Conservation (phyloP, 2,113 vertebrate species). For the Labrus mixtus region DNA sequence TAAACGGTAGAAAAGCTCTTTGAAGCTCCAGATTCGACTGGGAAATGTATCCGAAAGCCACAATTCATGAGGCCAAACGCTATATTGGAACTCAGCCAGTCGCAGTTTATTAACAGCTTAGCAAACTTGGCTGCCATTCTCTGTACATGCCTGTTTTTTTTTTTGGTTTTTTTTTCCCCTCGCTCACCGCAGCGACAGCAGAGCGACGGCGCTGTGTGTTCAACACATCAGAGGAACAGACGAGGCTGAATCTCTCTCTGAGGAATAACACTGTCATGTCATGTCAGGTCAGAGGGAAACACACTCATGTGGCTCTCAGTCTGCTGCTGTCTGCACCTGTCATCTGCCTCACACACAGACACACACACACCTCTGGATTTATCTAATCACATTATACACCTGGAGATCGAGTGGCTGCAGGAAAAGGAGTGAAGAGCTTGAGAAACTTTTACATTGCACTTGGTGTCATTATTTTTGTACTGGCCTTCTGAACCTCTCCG, state of each 20-base stretch:
- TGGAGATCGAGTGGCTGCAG: not conserved
- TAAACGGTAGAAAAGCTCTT: not conserved
- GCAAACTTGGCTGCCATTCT: slow-evolving; percentile 36
- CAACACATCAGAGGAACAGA: slow-evolving; percentile 16
- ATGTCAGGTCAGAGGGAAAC: slow-evolving; percentile 24
- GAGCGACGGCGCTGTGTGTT: slow-evolving; percentile 2
- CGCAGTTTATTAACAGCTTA: slow-evolving; percentile 33
- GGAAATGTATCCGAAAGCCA: not conserved
- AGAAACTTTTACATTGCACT: not conserved
- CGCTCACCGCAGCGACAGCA: slow-evolving; percentile 41
- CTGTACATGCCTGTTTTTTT: slow-evolving; percentile 10
- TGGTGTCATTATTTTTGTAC: not conserved
- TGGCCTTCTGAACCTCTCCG: not conserved
- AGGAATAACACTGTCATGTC: slow-evolving; percentile 16
- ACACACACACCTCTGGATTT: not conserved
- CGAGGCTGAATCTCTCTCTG: not conserved
- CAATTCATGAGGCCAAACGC: slow-evolving; percentile 9
- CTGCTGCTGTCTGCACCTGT: not conserved
- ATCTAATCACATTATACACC: slow-evolving; percentile 8
- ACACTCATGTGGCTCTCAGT: not conserved
- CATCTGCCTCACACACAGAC: not conserved
- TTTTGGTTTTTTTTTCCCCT: not conserved
- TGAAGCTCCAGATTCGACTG: not conserved
- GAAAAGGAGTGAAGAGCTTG: not conserved
- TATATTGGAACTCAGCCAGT: not conserved